Base-by-base conservation (phyloP, 2,797 vertebrate species). In the Poecilia wingei region DNA sequence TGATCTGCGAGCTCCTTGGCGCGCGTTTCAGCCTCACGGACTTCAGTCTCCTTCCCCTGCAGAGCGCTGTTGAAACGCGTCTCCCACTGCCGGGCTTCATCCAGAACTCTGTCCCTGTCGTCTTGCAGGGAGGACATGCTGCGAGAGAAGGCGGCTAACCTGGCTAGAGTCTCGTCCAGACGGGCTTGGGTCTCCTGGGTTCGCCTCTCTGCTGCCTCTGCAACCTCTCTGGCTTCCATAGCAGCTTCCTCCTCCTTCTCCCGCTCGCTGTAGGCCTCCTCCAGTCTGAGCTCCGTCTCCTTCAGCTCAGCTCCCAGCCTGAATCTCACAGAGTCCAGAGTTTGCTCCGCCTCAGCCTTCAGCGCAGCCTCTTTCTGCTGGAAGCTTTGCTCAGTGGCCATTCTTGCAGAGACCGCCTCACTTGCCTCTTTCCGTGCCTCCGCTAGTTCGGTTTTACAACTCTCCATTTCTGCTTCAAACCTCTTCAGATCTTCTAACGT, bases 81-180 rank as follows among this genome's bases (percentile, higher is more conserved):
- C 93, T 98, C 98, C 98, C 98, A 99, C 12, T 96, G 97, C 82
- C 95, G 95, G 69, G 97, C 95, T 90, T 99, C 97, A 4, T 98
- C 97, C 82, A 99, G 86, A 75, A 99, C 97, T 39, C 98, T 93
- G 86, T 99, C 98, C 16, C 98, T 94, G 91, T 99, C 98, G 6
- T 99, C 96, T 84, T 99, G 98, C 81, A 99, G 95, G 5, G 98
- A 99, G 28, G 97, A 98, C 98, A 99, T 99, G 89, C 97, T 98
- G 77, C 95, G 97, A 0, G 96, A 97, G 92, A 99, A 99, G 80
- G 98, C 98, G 0, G 97, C 97, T 53, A 99, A 94, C 81, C 97
- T 93, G 61, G 97, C 98, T 79, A 99, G 88, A 1, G 97, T 97
- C 92, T 96, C 95, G 20, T 98, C 97, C 51, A 99, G 92, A 31